Base-by-base conservation (phyloP, 1,140 invertebrate genomes). In the Lepeophtheirus salmonis region DNA sequence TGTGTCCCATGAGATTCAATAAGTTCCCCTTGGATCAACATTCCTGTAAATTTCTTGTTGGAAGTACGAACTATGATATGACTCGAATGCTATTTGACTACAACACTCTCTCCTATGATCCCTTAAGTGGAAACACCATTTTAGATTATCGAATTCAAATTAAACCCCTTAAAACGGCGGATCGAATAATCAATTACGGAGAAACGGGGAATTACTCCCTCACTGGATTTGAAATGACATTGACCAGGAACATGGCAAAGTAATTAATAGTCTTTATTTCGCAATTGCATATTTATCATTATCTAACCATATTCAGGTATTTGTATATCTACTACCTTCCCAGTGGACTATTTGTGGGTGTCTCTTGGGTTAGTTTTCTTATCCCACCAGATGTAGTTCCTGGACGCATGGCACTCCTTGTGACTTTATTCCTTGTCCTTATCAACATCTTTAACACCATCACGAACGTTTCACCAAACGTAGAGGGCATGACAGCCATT, bases 331-430 rank as follows among this genome's bases (percentile, higher is more conserved):
- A 76, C 60, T 80, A 79, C 65, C 67, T 80, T 13, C 79, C 79
- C 0, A 78, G 76, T 6, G 75, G 77, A 1, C 66, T 80, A n/a
- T 79, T 80, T 64, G 77, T 79, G 25, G 76, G 78, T 63, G 79
- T 80, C 64, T 78, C 77, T 1, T 80, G 78, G 78, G 75, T 78
- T 49, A 77, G 78, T 49, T 80, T 80, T 67, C 75, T 78, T 50
- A 76, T 79, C 13, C 78, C 79, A 59, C 76, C 78, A 0, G 78
- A 79, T 67, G 75, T 78, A 20, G 76, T 78, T 2, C 78, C 78
- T 0, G 79, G 77, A 2, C 68, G 78, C 16, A 73, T 73, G 67
- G 77, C 79, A 3, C 67, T 80, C 10, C 70, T 79, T 1, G 77
- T 80, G 24, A 79, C 78, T 2, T 50, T 63, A 6, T 59, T 65